Evolutionary conservation across 2,113 vertebrate genomes (phyloP), one percentile per base, ranked within the genome.

Genomic region (Charadrius vociferus): DNA sequence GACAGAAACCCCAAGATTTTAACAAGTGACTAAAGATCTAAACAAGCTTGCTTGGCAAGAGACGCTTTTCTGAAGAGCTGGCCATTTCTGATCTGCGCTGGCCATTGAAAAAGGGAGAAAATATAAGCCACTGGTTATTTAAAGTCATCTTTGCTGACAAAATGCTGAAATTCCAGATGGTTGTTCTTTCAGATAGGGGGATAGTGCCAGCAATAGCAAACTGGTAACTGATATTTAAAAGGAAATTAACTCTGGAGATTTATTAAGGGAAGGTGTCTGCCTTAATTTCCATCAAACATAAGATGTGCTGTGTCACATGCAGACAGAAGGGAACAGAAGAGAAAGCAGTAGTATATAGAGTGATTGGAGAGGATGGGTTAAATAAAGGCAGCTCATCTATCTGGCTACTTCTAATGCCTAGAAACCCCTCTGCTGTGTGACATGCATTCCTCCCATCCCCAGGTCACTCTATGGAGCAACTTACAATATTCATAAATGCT

Each of bases 401-500:
- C 6, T 16, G 52, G 29, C 19, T 75, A 67, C 26, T 93, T 53
- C 56, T 56, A 63, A 61, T 3, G 12, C 52, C 36, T 30, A 67
- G 90, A 81, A 87, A 65, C 19, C 14, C 7, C 34, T 73, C 49
- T 49, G 37, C 55, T 74, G 2, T 50, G 12, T 78, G n/a, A 37
- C 20, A 39, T 27, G 12, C 12, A 19, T 29, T 39, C 37, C 32
- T 53, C 63, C 37, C 27, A 26, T 50, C 32, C 56, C 74, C 13
- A 41, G 29, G 23, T 61, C 43, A 50, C 29, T 58, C 63, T 37
- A 22, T 15, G 0, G 3, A 47, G 20, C 26, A 80, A 88, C 86
- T 95, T 83, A 95, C 71, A 73, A 81, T 50, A 30, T 63, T 83
- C 93, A 91, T 92, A 83, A 92, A 86, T 14, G 71, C 94, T 94